Conservation (phyloP, 2,113 vertebrate genomes). For the Crotalus tigris region DNA sequence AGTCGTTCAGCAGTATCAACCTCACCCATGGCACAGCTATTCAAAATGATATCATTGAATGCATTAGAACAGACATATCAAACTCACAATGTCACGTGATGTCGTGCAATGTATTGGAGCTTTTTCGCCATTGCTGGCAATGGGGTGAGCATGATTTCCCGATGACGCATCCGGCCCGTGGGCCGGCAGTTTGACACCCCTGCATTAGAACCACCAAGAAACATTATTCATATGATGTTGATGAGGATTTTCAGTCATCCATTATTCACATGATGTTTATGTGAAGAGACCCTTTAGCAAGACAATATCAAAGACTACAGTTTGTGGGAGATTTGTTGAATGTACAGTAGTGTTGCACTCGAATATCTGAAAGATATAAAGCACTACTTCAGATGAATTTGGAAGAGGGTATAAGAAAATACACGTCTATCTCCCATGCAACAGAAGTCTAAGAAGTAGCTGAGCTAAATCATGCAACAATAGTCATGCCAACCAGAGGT, state of each 20-base stretch:
- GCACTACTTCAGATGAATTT: not conserved
- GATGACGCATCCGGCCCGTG: too few relatives aligned
- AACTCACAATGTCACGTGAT: too few relatives aligned
- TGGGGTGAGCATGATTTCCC: too few relatives aligned
- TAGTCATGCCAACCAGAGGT: not conserved
- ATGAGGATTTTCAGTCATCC: not conserved
- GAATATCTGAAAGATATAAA: not conserved
- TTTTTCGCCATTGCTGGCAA: too few relatives aligned
- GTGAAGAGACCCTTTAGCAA: not conserved
- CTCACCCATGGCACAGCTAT: not conserved
- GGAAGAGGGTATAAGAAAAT: not conserved
- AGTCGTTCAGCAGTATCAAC: not conserved
- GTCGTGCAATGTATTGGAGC: too few relatives aligned
- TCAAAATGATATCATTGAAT: not conserved
- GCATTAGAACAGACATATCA: not conserved
- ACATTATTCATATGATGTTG: not conserved
- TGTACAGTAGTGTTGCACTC: not conserved
- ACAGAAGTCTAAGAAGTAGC: not conserved
- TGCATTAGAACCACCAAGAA: not conserved
- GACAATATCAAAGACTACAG: not conserved
- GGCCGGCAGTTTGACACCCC: too few relatives aligned
- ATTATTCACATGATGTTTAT: not conserved
- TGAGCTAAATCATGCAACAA: not conserved
- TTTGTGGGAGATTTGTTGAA: not conserved
- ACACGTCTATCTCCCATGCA: not conserved